phyloP scores from a whole-genome alignment of 2,113 vertebrate genomes.

The Strigops habroptila region DNA sequence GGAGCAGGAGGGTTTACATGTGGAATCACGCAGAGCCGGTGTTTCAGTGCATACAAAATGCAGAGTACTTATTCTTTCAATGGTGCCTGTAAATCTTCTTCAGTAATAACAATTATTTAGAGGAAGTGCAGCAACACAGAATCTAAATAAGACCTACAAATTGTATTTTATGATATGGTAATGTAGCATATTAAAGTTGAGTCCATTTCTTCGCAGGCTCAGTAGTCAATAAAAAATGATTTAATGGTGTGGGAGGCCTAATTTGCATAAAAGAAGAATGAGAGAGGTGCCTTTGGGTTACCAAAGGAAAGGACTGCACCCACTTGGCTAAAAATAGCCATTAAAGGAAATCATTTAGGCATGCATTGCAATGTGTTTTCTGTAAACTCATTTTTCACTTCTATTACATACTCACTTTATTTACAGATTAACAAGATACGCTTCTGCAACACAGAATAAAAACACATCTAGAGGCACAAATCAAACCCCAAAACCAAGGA shows the following conservation, averaged over 20 bases:
- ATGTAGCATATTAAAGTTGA: constrained; percentile 32
- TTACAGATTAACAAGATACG: constrained; percentile 1
- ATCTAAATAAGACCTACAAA: constrained; percentile 52
- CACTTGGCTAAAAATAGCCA: constrained; percentile 45
- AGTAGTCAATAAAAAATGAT: constrained; percentile 41
- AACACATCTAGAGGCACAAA: not conserved
- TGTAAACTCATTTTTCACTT: constrained; percentile 45
- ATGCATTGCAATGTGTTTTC: not conserved
- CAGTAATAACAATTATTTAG: constrained; percentile 50
- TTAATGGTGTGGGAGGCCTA: constrained; percentile 26
- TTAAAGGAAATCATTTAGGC: not conserved
- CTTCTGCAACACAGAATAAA: not conserved
- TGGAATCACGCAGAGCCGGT: not conserved
- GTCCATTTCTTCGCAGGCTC: not conserved
- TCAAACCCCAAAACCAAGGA: not conserved
- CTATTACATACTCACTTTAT: constrained; percentile 1
- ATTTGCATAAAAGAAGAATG: constrained; percentile 39
- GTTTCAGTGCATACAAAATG: not conserved
- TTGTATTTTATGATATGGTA: constrained; percentile 36
- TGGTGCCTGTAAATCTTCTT: constrained; percentile 1
- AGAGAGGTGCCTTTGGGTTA: constrained; percentile 14
- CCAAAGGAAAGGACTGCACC: not conserved
- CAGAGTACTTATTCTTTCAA: not conserved
- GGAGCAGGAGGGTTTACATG: not conserved
- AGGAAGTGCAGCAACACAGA: constrained; percentile 17